These are phyloP conservation scores for Rhagoletis zephyria DNA, from an alignment of 1,140 invertebrate species.

Conservation along the genomic window DNA sequence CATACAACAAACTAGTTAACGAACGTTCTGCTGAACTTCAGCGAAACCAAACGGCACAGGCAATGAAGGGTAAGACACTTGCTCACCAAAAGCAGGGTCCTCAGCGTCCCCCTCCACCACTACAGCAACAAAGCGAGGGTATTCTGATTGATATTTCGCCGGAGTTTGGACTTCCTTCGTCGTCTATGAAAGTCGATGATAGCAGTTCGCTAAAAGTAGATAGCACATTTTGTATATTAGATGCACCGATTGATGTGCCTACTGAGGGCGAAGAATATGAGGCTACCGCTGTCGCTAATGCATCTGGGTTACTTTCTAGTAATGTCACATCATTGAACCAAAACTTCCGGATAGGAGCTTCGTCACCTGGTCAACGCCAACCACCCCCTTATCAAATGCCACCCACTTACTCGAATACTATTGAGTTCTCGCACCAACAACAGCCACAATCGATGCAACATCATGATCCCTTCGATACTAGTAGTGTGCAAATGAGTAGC, in stretches of 20 bases:
- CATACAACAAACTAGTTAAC: constrained; percentile 84
- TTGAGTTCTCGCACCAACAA: constrained; percentile 67
- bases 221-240: constrained; percentile 78
- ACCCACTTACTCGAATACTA: constrained; percentile 74
- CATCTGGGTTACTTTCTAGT: constrained; percentile 63
- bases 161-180: constrained; percentile 69
- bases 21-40: constrained; percentile 73
- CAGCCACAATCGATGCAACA: constrained; percentile 57
- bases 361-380: constrained; percentile 58
- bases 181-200: constrained; percentile 59
- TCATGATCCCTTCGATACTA: constrained; percentile 79
- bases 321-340: constrained; percentile 56
- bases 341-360: constrained; percentile 29
- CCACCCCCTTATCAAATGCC: constrained; percentile 75
- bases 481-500: constrained; percentile 51
- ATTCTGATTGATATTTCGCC: constrained; percentile 78
- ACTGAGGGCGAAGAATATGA: constrained; percentile 65
- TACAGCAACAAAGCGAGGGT: constrained; percentile 74
- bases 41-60: constrained; percentile 60
- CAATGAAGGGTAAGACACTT: constrained; percentile 23
- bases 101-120: constrained; percentile 75
- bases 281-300: constrained; percentile 7
- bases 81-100: constrained; percentile 67
- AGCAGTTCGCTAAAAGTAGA: constrained; percentile 64
- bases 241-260: constrained; percentile 84